phyloP scores from a whole-genome alignment of 2,113 vertebrate genomes.

The Tonatia bakeri region DNA sequence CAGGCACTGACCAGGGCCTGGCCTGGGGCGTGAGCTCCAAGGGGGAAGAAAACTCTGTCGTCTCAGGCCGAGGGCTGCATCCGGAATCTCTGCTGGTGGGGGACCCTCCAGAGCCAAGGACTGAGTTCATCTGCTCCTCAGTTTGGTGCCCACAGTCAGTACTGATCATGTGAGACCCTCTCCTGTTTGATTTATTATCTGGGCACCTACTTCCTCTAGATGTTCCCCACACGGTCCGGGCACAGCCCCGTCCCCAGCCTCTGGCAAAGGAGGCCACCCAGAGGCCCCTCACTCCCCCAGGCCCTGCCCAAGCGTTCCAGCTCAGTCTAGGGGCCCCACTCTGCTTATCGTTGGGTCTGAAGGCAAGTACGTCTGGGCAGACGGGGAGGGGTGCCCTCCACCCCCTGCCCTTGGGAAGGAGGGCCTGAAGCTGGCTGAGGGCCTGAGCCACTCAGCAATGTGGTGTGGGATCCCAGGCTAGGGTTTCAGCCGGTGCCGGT shows the following conservation, averaged over 20 bases:
- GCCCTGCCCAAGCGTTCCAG: neutral
- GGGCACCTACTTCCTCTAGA: neutral
- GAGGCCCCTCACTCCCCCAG: neutral
- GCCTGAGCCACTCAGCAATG: neutral
- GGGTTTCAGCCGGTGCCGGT: neutral
- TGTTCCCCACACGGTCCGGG: neutral
- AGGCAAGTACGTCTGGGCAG: neutral
- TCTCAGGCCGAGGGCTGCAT: neutral
- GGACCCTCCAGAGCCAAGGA: neutral
- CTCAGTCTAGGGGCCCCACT: neutral
- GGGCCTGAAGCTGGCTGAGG: neutral
- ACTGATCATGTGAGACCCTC: neutral
- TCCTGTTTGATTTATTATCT: neutral
- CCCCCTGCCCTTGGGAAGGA: neutral
- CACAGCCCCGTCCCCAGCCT: neutral
- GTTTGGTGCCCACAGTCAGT: neutral
- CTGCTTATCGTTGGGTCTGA: neutral
- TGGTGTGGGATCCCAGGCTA: neutral
- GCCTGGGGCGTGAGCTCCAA: neutral
- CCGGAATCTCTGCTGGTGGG: neutral
- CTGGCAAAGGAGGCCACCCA: neutral
- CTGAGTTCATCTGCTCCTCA: neutral
- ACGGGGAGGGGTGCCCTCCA: neutral
- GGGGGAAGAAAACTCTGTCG: neutral
- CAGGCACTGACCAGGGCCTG: neutral